phyloP scores from a whole-genome alignment of 2,797 vertebrate species.

The Salarias fasciatus region DNA sequence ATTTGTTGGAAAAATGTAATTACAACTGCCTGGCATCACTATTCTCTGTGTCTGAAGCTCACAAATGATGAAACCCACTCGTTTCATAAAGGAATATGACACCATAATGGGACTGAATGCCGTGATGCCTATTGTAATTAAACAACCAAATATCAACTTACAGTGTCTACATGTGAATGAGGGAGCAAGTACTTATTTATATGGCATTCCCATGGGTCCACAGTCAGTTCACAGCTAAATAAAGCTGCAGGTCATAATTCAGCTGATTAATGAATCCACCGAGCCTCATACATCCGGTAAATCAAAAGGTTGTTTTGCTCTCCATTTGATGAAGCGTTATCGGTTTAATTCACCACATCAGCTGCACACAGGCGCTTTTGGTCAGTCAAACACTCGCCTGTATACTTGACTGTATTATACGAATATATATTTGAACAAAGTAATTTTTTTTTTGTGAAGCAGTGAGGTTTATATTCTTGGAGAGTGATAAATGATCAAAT shows the following conservation, averaged over 20 bases:
- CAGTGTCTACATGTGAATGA: slow-evolving; percentile 38
- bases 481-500: not conserved
- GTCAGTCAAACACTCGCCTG: too few species aligned
- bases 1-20: too few species aligned
- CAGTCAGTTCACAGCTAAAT: slow-evolving; percentile 53
- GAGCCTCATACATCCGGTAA: slow-evolving; percentile 34
- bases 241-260: slow-evolving; percentile 46
- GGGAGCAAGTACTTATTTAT: slow-evolving; percentile 49
- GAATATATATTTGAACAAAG: too few species aligned
- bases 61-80: slow-evolving; percentile 4
- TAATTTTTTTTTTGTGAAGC: too few species aligned
- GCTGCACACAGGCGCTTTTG: not conserved
- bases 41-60: too few species aligned
- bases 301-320: slow-evolving; percentile 21
- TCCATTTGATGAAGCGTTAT: slow-evolving; percentile 21
- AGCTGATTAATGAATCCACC: slow-evolving; percentile 38
- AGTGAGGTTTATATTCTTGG: slow-evolving; percentile 2
- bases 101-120: slow-evolving; percentile 7
- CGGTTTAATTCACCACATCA: slow-evolving; percentile 9
- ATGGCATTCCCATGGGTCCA: slow-evolving; percentile 39
- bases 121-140: slow-evolving; percentile 36
- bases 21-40: too few species aligned
- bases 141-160: slow-evolving; percentile 34
- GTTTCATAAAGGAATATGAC: slow-evolving; percentile 1
- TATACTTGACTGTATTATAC: too few species aligned